Evolutionary conservation across 2,113 vertebrate genomes (phyloP), one percentile per base, ranked within the genome.

Genomic region (Seriola dumerili): DNA sequence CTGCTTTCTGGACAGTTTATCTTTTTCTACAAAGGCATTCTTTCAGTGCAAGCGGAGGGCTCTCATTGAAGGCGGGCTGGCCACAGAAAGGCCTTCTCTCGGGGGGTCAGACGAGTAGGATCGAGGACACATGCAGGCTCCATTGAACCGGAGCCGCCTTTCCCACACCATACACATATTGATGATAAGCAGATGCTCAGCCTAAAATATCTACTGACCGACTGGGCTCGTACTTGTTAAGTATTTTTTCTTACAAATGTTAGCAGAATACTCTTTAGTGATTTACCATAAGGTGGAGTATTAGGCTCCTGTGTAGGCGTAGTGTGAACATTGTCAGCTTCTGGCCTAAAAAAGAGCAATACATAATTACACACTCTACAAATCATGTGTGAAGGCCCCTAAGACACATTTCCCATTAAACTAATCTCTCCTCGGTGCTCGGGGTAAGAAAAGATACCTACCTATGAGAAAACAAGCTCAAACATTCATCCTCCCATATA

Each of bases 21-120:
- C 69, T 76, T 78, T 79, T 67, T 32, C 70, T 17, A 83, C 79
- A 91, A 93, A 83, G 86, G 21, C 61, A 13, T 80, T 88, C 85
- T 83, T 91, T 92, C 67, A 86, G 81, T 12, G 13, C 8, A 34
- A 81, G 66, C 55, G 32, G 50, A 85, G 67, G 80, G 69, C 48
- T 40, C 65, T 73, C 17, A 11, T 4, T 76, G 75, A 75, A 0
- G 78, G 65, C 63, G 3, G 34, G 61, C 71, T 40, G 80, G 67
- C 77, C 74, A 61, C 72, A 46, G 66, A 84, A 67, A 12, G n/a
- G 0, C 78, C 76, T 70, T 54, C 73, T 66, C 59, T 78, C 42
- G 0, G 74, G 81, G 83, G 65, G 83, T 85, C 83, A 91, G 77
- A 85, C 63, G 38, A 80, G 75, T 55, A 78, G 75, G 84, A 63